Evolutionary conservation across 2,888 invertebrate species (phyloP).

Genomic region (Agrypnus murinus): DNA sequence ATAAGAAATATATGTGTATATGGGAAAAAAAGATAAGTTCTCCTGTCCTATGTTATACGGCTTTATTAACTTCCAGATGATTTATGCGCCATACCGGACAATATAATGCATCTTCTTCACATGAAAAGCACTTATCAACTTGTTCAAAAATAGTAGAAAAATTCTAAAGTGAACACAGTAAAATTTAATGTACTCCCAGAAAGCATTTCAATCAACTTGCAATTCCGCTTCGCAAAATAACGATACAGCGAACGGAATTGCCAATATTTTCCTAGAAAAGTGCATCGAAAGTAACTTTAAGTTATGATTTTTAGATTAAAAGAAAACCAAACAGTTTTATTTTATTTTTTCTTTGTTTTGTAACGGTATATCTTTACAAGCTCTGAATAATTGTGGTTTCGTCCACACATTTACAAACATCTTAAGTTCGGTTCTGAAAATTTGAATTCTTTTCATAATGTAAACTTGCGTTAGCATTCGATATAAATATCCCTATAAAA

Average conservation of each 20-base stretch:
- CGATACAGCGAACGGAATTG: conserved; percentile 1
- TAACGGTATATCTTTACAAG: too few species aligned
- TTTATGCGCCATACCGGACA: conserved; percentile 19
- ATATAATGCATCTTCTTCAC: conserved; percentile 6
- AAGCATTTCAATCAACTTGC: conserved; percentile 21
- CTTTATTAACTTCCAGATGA: conserved; percentile 37
- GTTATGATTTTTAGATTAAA: not conserved
- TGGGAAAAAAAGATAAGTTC: conserved; percentile 36
- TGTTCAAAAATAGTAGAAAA: conserved; percentile 3
- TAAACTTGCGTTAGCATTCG: too few species aligned
- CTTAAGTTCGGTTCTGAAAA: too few species aligned
- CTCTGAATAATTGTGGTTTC: too few species aligned
- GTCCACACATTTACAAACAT: too few species aligned
- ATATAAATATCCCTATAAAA: too few species aligned
- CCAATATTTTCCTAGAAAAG: conserved; percentile 2
- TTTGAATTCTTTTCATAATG: too few species aligned
- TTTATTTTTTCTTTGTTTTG: too few species aligned
- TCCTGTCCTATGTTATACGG: conserved; percentile 26
- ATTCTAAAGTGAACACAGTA: not conserved
- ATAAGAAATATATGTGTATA: conserved; percentile 28
- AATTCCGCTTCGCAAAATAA: not conserved
- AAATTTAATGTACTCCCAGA: conserved; percentile 17
- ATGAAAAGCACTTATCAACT: conserved; percentile 24
- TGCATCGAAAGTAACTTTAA: not conserved
- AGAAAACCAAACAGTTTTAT: too few species aligned